Percentiles rank a stretch among this genome's conserved stretches.
Evolutionary conservation across 2,797 vertebrate species (phyloP).

Genomic region (Peromyscus melanophrys): DNA sequence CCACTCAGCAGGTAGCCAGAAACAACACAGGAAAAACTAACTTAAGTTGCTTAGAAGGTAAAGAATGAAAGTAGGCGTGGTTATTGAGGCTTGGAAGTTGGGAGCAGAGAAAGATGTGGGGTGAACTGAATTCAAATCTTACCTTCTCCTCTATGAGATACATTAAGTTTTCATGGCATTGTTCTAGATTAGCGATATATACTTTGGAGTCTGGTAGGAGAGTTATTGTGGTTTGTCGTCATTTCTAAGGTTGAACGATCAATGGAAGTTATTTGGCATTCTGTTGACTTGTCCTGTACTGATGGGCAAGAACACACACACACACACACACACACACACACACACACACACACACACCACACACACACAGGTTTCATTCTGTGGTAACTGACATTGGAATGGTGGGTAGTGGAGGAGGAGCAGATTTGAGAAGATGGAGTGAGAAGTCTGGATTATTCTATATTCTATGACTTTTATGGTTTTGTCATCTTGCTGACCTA

Average conservation of each 20-base stretch:
- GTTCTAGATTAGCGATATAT: background rate
- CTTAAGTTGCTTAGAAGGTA: background rate
- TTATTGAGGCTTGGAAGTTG: background rate
- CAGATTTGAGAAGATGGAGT: background rate
- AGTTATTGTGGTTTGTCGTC: background rate
- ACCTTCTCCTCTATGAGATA: background rate
- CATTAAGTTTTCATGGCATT: constrained; percentile 27
- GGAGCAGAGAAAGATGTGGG: background rate
- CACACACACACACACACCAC: background rate
- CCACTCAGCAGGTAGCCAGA: background rate
- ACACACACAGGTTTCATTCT: background rate
- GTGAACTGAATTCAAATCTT: background rate
- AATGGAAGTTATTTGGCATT: background rate
- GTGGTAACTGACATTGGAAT: background rate
- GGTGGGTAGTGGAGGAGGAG: background rate
- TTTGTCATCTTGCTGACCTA: too few relatives aligned
- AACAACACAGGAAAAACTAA: background rate
- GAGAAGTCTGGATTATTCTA: background rate
- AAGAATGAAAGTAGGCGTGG: background rate
- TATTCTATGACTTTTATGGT: background rate
- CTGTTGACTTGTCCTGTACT: background rate
- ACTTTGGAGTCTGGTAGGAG: background rate
- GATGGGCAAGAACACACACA: background rate
- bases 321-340: background rate
- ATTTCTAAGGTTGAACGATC: background rate